These are phyloP conservation scores for Gisinianus flammeolus DNA, from an alignment of 2,888 invertebrate species.

Conservation along the genomic window DNA sequence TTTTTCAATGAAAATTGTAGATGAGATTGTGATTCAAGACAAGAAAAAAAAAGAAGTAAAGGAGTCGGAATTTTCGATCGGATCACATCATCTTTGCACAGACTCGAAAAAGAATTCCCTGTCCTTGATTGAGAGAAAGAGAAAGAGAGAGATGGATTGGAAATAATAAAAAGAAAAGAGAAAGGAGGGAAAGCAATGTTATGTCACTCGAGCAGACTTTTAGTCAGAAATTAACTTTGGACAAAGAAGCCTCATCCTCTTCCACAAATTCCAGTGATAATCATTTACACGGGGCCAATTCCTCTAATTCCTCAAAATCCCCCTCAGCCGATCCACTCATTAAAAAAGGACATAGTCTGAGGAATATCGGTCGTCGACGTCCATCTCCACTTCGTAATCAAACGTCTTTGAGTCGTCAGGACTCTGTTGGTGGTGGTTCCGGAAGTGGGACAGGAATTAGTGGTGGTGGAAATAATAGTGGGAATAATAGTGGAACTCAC, in stretches of 20 bases:
- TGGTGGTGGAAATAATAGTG: conserved; percentile 29
- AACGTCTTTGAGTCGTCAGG: conserved; percentile 27
- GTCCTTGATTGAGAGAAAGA: background rate
- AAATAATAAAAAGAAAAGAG: background rate
- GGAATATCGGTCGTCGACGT: conserved; percentile 18
- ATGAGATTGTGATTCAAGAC: too few species aligned
- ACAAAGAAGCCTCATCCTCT: conserved; percentile 36
- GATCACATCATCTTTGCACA: background rate
- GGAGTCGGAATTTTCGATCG: too few species aligned
- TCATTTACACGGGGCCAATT: conserved; percentile 13
- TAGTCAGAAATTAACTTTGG: conserved; percentile 52
- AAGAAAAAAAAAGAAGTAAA: too few species aligned
- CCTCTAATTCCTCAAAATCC: background rate
- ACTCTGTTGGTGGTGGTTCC: conserved; percentile 6
- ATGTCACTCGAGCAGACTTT: conserved; percentile 54
- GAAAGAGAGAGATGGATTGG: background rate
- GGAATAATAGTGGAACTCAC: conserved; percentile 1
- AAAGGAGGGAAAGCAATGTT: conserved; percentile 36
- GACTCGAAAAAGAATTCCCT: background rate
- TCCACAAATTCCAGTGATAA: conserved; percentile 36
- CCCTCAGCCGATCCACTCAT: background rate
- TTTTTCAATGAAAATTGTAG: too few species aligned
- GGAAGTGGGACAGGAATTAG: conserved; percentile 26
- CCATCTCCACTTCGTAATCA: conserved; percentile 26
- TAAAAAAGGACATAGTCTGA: conserved; percentile 5